phyloP scores from a whole-genome alignment of 2,113 vertebrate species.

The Machaerirhynchus nigripectus region DNA sequence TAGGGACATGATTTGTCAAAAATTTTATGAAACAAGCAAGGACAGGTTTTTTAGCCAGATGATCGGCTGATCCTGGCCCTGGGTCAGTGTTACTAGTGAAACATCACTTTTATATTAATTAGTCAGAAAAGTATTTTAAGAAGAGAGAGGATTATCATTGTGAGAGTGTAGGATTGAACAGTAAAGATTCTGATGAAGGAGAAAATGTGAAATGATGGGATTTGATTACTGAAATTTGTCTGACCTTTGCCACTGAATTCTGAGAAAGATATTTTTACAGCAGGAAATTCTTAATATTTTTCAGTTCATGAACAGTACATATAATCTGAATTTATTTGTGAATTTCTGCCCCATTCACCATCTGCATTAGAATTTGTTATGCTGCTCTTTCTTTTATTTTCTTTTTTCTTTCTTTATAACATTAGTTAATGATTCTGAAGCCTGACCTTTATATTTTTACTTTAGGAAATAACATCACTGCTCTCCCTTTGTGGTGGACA shows the following conservation, averaged over 20 bases:
- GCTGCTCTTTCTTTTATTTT: neutral
- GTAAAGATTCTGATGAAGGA: neutral
- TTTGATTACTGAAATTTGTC: neutral
- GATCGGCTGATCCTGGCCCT: neutral
- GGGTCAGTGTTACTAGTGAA: neutral
- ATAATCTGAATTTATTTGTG: neutral
- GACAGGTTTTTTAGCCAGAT: neutral
- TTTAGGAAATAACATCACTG: constrained; percentile 88
- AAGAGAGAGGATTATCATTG: neutral
- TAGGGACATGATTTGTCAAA: neutral
- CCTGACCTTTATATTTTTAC: constrained; percentile 11
- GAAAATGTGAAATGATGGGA: accelerated
- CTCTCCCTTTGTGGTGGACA: constrained; percentile 84
- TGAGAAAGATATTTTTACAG: neutral
- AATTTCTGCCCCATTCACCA: neutral
- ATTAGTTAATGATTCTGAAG: neutral
- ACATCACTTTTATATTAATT: neutral
- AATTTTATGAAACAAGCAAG: neutral
- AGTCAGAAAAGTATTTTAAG: neutral
- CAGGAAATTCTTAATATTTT: neutral
- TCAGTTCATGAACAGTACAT: neutral
- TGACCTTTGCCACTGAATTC: neutral
- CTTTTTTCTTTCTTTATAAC: neutral
- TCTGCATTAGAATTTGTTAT: neutral
- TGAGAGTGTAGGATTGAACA: neutral